These are phyloP conservation scores for Enteromius radiatus DNA, from an alignment of 2,797 vertebrate genomes.

Conservation along the genomic window DNA sequence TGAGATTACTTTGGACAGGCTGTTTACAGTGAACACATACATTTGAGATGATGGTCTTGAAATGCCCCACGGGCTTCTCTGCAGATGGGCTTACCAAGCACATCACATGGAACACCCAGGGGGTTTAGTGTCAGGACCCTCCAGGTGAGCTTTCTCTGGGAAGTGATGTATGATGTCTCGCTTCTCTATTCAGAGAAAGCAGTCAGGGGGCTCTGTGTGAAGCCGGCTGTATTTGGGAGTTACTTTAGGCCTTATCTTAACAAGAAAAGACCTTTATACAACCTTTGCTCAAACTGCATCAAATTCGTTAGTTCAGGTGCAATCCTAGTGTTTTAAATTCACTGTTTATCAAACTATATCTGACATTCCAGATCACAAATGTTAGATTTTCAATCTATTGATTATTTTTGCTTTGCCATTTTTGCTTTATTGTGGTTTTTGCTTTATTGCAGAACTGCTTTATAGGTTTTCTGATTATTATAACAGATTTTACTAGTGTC, in stretches of 20 bases:
- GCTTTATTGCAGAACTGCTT: constrained; percentile 5
- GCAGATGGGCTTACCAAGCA: constrained; percentile 13
- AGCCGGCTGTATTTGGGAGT: constrained; percentile 32
- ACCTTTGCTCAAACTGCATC: not conserved
- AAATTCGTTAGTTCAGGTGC: not conserved
- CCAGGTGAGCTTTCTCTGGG: constrained; percentile 41
- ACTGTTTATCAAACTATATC: not conserved
- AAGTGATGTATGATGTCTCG: constrained; percentile 43
- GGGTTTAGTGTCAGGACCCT: constrained; percentile 40
- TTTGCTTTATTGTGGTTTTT: not conserved
- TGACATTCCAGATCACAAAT: not conserved
- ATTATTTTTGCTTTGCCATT: not conserved
- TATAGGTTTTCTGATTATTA: not conserved
- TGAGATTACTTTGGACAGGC: constrained; percentile 39
- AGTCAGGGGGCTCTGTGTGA: constrained; percentile 41
- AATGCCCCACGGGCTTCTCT: constrained; percentile 8
- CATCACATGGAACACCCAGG: constrained; percentile 27
- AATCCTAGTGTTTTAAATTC: not conserved
- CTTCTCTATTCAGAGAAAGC: constrained; percentile 43
- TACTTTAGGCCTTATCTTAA: constrained; percentile 37
- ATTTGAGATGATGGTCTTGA: constrained; percentile 37
- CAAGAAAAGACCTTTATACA: constrained; percentile 16
- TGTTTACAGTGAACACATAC: constrained; percentile 26
- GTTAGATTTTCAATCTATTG: not conserved
- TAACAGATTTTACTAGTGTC: not conserved